Evolutionary conservation across 2,797 vertebrate species (phyloP), one percentile per base, ranked within the genome.

Genomic region (Melanogrammus aeglefinus): DNA sequence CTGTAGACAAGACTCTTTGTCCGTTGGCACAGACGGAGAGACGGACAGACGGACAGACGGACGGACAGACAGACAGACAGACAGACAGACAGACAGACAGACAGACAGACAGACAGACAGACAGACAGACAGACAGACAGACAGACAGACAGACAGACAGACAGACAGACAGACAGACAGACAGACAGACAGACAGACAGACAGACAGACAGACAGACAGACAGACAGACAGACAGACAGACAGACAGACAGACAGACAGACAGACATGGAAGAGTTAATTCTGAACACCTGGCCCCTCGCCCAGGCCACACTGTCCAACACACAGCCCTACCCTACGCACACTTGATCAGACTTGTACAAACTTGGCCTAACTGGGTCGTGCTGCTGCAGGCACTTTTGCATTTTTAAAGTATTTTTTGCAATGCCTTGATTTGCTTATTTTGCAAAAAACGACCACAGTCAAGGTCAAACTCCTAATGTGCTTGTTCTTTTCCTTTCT

Each of bases 1-100:
- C 39, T 80, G 80, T 78, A 87, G 87, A 89, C 83, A 74, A 82
- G 78, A 79, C 18, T 82, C 79, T 80, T 88, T 82, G 83, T 90
- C 83, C 81, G 75, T 73, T 79, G 76, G 79, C 79, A 75, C 66
- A 0, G 72, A 78, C 72, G 73, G 77, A 66, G 24, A 66, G 77
- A 78, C 29, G 63, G 78, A 80, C 71, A 76, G 6, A 75, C 85
- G 85, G 88, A 90, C 78, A 84, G 39, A 9, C 31, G 31, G 31
- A 31, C 72, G 73, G 77, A 66, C 63, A 66, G 77, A 78, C 29
- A 69, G 78, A 80, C 71, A 76, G 6, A 75, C 85, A 86, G 88
- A 90, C 78, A 84, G 39, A 9, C 31, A 2, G 31, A 75, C 66
- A 0, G 72, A 78, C 72, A 74, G 77, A 66, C 63, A 66, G 77